phyloP scores from a whole-genome alignment of 2,797 vertebrate species.

The Cynopterus sphinx region DNA sequence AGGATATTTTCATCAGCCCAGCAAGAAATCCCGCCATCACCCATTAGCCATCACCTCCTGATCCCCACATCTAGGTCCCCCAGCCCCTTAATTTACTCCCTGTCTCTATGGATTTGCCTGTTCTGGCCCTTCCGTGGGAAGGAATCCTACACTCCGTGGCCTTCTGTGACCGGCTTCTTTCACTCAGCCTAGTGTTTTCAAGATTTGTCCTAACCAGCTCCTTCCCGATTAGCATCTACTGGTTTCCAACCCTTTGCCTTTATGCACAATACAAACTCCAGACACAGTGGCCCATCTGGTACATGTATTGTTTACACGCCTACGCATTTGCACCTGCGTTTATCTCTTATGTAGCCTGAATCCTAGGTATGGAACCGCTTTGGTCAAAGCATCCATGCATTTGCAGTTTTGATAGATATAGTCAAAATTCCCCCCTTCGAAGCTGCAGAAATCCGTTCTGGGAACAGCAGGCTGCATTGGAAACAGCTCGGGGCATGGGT shows the following conservation, averaged over 20 bases:
- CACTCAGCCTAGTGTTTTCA: rapidly evolving
- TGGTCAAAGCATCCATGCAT: background rate
- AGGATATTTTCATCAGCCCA: background rate
- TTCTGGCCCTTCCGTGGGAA: background rate
- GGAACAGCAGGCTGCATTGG: background rate
- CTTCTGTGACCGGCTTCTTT: background rate
- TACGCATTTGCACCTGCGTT: background rate
- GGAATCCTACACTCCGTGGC: rapidly evolving
- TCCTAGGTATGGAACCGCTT: background rate
- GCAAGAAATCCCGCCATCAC: background rate
- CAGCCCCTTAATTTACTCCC: background rate
- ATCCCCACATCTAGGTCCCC: background rate
- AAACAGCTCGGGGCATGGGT: background rate
- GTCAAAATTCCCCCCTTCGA: background rate
- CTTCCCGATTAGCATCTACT: background rate
- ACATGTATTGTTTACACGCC: rapidly evolving
- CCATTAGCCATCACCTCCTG: background rate
- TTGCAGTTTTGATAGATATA: background rate
- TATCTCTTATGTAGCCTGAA: background rate
- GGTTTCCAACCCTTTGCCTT: background rate
- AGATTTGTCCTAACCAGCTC: background rate
- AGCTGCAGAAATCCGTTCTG: background rate
- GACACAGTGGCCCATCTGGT: rapidly evolving
- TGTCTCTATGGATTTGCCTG: background rate
- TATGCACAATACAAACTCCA: background rate